Conservation (phyloP, 2,113 vertebrate genomes). For the Desmodus rotundus region DNA sequence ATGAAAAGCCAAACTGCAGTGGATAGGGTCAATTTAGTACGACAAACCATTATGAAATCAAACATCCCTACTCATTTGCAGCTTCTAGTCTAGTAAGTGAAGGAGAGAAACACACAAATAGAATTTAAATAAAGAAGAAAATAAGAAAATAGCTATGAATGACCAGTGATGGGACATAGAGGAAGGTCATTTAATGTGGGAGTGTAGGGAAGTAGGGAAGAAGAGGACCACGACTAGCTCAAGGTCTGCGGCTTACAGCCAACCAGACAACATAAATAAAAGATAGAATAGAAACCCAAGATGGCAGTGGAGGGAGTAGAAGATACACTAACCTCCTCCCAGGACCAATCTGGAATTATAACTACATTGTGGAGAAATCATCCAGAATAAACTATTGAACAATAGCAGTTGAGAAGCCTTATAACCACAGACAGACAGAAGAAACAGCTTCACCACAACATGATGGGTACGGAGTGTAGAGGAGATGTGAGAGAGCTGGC, state of each 20-base stretch:
- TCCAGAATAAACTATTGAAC: no score
- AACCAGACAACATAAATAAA: conserved; percentile 6
- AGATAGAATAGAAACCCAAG: neutral
- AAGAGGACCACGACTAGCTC: neutral
- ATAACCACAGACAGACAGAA: no score
- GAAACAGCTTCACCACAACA: no score
- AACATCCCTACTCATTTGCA: neutral
- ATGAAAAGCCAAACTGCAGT: neutral
- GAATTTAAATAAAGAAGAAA: conserved; percentile 37
- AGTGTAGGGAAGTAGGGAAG: neutral
- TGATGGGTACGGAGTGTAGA: no score
- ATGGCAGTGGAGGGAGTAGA: no score
- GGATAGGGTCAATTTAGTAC: neutral
- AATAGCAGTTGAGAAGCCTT: no score
- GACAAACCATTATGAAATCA: neutral
- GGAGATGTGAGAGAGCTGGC: no score
- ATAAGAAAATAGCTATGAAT: conserved; percentile 42
- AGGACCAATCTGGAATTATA: no score
- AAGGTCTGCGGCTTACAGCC: neutral
- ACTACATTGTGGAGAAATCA: no score
- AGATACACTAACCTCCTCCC: no score
- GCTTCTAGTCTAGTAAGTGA: neutral
- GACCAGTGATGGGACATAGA: neutral
- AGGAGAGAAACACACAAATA: neutral
- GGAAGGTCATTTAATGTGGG: neutral